Base-by-base conservation (phyloP, 2,797 vertebrate genomes). In the Triplophysa yarkandensis region DNA sequence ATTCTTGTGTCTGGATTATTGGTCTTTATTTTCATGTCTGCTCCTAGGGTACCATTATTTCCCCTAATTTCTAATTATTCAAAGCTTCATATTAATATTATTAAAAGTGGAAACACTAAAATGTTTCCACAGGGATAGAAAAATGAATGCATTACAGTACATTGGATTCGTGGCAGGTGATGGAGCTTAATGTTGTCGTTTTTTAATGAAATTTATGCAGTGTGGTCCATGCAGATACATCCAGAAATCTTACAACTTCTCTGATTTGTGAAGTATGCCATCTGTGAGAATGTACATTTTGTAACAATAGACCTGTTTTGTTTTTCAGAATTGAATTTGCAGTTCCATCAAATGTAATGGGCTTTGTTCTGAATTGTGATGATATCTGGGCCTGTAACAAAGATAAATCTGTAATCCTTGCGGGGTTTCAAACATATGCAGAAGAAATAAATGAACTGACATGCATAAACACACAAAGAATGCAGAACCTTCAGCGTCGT, bases 201-300 rank as follows among this genome's bases (percentile, higher is more conserved):
- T 30, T 71, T 60, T 32, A 32, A 30, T 61, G 27, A 72, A 43
- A 67, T n/a, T 23, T 58, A 32, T n/a, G 17, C 7, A 8, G 6
- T 14, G 14, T 6, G n/a, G 10, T 23, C 16, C 5, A 57, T 6
- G 2, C 52, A 71, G 52, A 55, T 55, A n/a, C n/a, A 27, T 55
- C 52, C 25, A 17, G 41, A n/a, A n/a, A n/a, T 10, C 13, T 44
- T 46, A 14, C n/a, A n/a, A 36, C 23, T 39, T 57, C 43, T 19
- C 43, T 16, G 27, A 67, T 52, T 68, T 54, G 27, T 11, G 39
- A 73, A 73, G 17, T 64, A 28, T 30, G 52, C 25, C 16, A 32
- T 65, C 34, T 43, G 48, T 73, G 61, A 17, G n/a, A 55, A 65
- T 78, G 76, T 68, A 72, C 36, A 32, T 71, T 46, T 34, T 43